Conservation (phyloP, 2,888 invertebrate species). For the Merodon equestris region DNA sequence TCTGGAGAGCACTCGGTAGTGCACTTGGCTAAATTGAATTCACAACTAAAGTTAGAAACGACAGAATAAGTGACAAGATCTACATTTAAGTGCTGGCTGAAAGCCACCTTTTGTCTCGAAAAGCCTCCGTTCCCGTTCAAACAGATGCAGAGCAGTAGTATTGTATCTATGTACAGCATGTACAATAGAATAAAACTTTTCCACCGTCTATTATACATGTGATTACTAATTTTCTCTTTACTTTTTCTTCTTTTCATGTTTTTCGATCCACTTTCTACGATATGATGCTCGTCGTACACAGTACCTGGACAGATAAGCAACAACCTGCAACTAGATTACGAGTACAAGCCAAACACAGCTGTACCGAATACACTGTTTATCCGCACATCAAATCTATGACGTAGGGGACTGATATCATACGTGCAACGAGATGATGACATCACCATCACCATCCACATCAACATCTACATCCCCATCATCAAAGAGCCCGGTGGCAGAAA, state of each 20-base stretch:
- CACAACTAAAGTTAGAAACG: too few species aligned
- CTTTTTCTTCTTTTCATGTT: conserved; percentile 22
- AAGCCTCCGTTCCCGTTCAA: conserved; percentile 17
- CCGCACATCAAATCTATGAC: conserved; percentile 47
- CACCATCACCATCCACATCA: conserved; percentile 6
- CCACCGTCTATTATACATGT: conserved; percentile 19
- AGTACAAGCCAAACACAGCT: conserved; percentile 18
- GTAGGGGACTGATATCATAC: conserved; percentile 34
- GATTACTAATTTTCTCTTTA: conserved; percentile 58
- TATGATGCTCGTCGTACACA: conserved; percentile 2
- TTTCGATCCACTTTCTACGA: conserved; percentile 60
- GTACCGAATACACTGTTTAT: conserved; percentile 29
- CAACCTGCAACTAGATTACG: conserved; percentile 46
- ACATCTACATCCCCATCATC: too few species aligned
- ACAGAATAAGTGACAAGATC: too few species aligned
- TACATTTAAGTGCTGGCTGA: background rate
- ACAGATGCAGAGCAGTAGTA: conserved; percentile 26
- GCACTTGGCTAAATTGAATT: too few species aligned
- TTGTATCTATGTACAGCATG: background rate
- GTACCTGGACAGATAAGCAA: conserved; percentile 31
- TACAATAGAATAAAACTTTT: conserved; percentile 31
- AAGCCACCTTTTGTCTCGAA: conserved; percentile 33
- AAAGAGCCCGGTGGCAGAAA: conserved; percentile 27
- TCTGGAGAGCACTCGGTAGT: background rate
- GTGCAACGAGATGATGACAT: conserved; percentile 58